Conservation (phyloP, 2,888 invertebrate species). For the Hoplodrina blanda region DNA sequence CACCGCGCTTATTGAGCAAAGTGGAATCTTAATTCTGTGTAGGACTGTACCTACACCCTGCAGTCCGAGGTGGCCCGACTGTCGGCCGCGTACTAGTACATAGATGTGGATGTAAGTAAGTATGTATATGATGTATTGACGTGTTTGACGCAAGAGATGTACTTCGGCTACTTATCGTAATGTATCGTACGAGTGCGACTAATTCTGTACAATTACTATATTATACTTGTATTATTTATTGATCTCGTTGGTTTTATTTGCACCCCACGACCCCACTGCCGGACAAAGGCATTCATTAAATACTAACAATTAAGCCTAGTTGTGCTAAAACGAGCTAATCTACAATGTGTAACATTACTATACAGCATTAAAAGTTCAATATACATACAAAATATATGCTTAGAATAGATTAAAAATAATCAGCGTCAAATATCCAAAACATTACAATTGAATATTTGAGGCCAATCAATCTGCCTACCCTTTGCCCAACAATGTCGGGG, state of each 20-base stretch:
- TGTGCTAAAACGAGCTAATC: too few species aligned
- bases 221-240: conserved; percentile 86
- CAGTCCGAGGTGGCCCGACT: too few species aligned
- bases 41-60: conserved; percentile 1
- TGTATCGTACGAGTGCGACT: conserved; percentile 43
- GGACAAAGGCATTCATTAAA: not conserved
- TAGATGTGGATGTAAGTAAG: not conserved
- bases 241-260: conserved; percentile 65
- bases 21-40: not conserved
- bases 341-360: too few species aligned
- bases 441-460: too few species aligned
- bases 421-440: too few species aligned
- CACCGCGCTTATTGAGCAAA: not conserved
- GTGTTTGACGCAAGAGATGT: conserved; percentile 4
- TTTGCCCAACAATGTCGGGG: too few species aligned
- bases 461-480: too few species aligned
- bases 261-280: not conserved
- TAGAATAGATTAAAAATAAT: too few species aligned
- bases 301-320: too few species aligned
- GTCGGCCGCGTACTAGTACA: too few species aligned
- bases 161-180: conserved; percentile 2
- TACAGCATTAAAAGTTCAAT: too few species aligned
- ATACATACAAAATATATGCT: too few species aligned
- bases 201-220: conserved; percentile 76
- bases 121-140: conserved; percentile 29